These are phyloP conservation scores for Chymomyza procnemis DNA, from an alignment of 2,888 invertebrate genomes.

Conservation along the genomic window DNA sequence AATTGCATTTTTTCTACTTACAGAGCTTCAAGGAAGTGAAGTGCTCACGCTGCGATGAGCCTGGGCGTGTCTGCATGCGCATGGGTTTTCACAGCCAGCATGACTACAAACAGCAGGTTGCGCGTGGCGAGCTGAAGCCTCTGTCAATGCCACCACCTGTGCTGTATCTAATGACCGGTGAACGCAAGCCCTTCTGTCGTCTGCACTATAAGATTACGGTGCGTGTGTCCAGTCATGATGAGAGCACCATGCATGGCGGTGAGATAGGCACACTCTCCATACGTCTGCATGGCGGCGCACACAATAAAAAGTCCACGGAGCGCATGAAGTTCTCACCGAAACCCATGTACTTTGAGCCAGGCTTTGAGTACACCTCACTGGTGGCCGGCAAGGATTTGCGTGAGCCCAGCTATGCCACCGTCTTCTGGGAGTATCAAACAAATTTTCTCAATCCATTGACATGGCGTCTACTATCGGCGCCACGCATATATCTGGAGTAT, in stretches of 20 bases:
- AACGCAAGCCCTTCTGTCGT: constrained; percentile 87
- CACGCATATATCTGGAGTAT: constrained; percentile 86
- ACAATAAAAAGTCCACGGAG: constrained; percentile 81
- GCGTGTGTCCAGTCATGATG: constrained; percentile 85
- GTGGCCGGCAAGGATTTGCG: constrained; percentile 84
- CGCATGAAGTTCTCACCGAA: constrained; percentile 81
- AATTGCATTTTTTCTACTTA: background rate
- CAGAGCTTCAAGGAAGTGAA: constrained; percentile 85
- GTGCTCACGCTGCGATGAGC: constrained; percentile 84
- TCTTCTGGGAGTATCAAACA: constrained; percentile 89
- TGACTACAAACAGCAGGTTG: constrained; percentile 80
- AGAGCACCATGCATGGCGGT: constrained; percentile 86
- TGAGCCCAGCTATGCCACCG: constrained; percentile 83
- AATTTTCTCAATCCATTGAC: constrained; percentile 90
- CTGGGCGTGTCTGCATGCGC: constrained; percentile 84
- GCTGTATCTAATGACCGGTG: constrained; percentile 87
- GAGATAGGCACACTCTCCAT: constrained; percentile 87
- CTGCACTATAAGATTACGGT: constrained; percentile 88
- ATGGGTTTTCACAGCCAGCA: constrained; percentile 83
- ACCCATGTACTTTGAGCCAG: constrained; percentile 82
- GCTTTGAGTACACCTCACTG: constrained; percentile 83
- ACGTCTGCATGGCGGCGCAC: constrained; percentile 83
- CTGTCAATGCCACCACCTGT: constrained; percentile 79
- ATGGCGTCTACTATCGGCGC: constrained; percentile 87
- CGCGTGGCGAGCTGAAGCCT: constrained; percentile 79